These are phyloP conservation scores for Tupaia tana DNA, from an alignment of 2,113 vertebrate genomes.

Conservation along the genomic window DNA sequence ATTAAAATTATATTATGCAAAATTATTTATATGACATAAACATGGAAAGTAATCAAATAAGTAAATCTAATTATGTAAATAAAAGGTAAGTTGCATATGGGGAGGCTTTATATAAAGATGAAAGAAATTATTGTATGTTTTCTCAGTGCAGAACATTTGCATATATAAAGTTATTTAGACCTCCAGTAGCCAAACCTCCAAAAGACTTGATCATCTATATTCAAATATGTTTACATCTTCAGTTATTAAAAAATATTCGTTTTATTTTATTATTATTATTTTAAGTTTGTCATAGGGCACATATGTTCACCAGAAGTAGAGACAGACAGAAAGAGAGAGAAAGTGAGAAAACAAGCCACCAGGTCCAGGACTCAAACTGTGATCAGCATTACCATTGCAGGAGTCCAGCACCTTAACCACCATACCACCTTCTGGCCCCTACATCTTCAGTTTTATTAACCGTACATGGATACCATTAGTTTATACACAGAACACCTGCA, in stretches of 20 bases:
- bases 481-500: background rate
- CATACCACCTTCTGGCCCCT: background rate
- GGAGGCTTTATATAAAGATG: slow-evolving; percentile 8
- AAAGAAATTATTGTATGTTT: slow-evolving; percentile 19
- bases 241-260: background rate
- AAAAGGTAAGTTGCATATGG: background rate
- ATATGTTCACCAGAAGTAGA: no score
- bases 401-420: no score
- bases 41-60: slow-evolving; percentile 40
- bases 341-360: no score
- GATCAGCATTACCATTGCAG: no score
- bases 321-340: no score
- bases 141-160: background rate
- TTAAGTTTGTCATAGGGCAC: no score
- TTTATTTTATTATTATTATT: no score
- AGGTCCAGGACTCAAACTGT: no score
- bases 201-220: background rate
- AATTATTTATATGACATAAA: background rate
- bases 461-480: background rate
- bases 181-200: background rate
- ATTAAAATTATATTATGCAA: background rate
- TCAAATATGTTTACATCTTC: slow-evolving; percentile 10
- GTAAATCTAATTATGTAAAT: background rate
- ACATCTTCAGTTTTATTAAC: slow-evolving; percentile 8
- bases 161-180: background rate